Conservation (phyloP, 2,797 vertebrate genomes). For the Lepilemur septentrionalis region DNA sequence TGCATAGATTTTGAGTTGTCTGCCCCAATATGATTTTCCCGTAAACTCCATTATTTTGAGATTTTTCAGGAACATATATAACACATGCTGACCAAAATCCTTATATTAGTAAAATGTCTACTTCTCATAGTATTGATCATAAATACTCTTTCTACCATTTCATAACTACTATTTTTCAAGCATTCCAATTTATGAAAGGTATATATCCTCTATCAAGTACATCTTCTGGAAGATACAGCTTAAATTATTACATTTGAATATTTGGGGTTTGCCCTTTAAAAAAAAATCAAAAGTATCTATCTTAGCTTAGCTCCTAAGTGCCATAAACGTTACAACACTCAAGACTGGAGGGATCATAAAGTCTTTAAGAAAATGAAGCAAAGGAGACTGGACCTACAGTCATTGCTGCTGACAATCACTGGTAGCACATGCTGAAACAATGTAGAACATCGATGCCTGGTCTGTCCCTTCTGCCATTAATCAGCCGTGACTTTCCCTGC, state of each 20-base stretch:
- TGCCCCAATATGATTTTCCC: not conserved
- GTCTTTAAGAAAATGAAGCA: not conserved
- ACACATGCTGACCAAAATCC: not conserved
- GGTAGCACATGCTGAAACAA: not conserved
- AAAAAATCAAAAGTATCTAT: not conserved
- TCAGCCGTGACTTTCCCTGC: not conserved
- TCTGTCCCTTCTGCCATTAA: not conserved
- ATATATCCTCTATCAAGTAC: not conserved
- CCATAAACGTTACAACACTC: not conserved
- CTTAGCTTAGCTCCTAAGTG: not conserved
- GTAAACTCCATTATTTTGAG: not conserved
- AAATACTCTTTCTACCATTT: constrained; percentile 10
- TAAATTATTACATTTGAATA: constrained; percentile 46
- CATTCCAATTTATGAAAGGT: not conserved
- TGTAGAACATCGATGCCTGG: not conserved
- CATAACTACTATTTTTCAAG: constrained; percentile 54
- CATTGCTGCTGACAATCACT: not conserved
- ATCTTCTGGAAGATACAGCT: constrained; percentile 1
- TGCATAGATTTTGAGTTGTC: not conserved
- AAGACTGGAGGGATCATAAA: not conserved
- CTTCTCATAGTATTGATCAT: not conserved
- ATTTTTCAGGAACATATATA: constrained; percentile 32
- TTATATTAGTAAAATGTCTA: constrained; percentile 56
- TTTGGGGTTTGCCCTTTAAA: not conserved
- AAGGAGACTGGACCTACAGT: not conserved